These are phyloP conservation scores for Trachurus trachurus DNA, from an alignment of 2,797 vertebrate species.

Conservation along the genomic window DNA sequence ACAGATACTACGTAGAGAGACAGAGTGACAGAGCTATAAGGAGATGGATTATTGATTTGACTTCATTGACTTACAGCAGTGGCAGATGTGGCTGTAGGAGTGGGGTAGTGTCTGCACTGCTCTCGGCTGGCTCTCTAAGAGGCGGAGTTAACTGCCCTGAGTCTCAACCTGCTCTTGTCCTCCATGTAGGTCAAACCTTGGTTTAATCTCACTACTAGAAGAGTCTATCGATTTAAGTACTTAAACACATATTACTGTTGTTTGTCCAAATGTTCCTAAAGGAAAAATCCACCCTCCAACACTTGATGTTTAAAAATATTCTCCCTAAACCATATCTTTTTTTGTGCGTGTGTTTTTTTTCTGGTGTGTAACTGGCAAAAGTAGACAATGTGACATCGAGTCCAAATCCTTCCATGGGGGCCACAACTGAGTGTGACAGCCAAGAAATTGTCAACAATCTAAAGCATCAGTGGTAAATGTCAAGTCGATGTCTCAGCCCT, in stretches of 20 bases:
- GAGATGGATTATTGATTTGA: constrained; percentile 78
- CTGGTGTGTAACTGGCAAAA: constrained; percentile 5
- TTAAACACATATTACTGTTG: not conserved
- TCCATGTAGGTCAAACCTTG: constrained; percentile 19
- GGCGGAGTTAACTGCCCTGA: constrained; percentile 27
- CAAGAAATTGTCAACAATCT: constrained; percentile 22
- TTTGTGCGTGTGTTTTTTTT: constrained; percentile 24
- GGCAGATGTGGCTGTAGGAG: constrained; percentile 67
- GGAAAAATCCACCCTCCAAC: constrained; percentile 55
- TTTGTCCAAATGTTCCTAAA: not conserved
- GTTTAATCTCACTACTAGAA: constrained; percentile 17
- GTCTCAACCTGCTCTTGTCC: constrained; percentile 35
- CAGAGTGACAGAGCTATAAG: constrained; percentile 87
- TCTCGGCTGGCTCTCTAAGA: constrained; percentile 49
- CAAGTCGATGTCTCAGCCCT: constrained; percentile 19
- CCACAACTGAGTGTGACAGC: constrained; percentile 13
- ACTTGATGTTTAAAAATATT: constrained; percentile 7
- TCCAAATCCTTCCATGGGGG: not conserved
- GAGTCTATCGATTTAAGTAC: not conserved
- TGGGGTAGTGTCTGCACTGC: constrained; percentile 43
- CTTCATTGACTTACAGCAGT: constrained; percentile 75
- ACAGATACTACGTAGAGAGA: constrained; percentile 90
- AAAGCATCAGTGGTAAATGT: constrained; percentile 47
- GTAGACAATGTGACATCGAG: not conserved
- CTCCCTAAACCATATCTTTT: not conserved